Base-by-base conservation (phyloP, 2,113 vertebrate genomes). In the Pteropus alecto region DNA sequence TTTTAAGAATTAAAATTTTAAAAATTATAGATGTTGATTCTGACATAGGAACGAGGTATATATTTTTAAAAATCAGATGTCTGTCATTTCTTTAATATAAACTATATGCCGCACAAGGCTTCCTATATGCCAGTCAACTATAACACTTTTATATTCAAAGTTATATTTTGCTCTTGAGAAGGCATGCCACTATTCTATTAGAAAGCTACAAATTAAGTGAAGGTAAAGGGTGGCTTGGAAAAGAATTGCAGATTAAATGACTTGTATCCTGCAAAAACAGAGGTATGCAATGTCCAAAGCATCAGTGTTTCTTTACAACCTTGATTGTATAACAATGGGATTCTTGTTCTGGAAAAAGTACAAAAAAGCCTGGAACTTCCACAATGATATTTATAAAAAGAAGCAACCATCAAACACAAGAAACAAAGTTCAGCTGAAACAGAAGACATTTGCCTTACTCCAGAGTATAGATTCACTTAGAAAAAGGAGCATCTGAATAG, bases 71-170 rank as follows among this genome's bases (percentile, higher is more conserved):
- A 98, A 96, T 79, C 96, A 97, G 97, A 95, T 93, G 96, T 93
- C 97, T 98, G 97, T 98, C 97, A 98, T 98, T 99, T 98, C 98
- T 99, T 99, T 98, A 99, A 99, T 99, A 98, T 98, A 98, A 99
- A 99, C 98, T 98, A 98, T 98, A 98, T 98, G 98, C 98, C 98
- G 98, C 98, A 98, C 98, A 98, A 99, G 97, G 84, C 98, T 95
- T 96, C 95, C 97, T 67, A 9, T 2, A 97, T 98, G 98, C 98
- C 98, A 98, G 99, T 97, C 98, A 98, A 97, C 86, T 96, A 98
- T 96, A 98, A 98, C 98, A 98, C 96, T 94, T 98, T 96, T 93
- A 94, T 35, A 48, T 97, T 96, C 94, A 94, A 68, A 98, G 12
- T 81, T 43, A 0, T 6, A 46, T 43, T 90, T 97, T 71, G 74